A percentile compares a stretch with the other conserved stretches of the same genome.
Evolutionary conservation across 2,888 invertebrate genomes (phyloP).

Genomic region (Micoletzkya japonica): DNA sequence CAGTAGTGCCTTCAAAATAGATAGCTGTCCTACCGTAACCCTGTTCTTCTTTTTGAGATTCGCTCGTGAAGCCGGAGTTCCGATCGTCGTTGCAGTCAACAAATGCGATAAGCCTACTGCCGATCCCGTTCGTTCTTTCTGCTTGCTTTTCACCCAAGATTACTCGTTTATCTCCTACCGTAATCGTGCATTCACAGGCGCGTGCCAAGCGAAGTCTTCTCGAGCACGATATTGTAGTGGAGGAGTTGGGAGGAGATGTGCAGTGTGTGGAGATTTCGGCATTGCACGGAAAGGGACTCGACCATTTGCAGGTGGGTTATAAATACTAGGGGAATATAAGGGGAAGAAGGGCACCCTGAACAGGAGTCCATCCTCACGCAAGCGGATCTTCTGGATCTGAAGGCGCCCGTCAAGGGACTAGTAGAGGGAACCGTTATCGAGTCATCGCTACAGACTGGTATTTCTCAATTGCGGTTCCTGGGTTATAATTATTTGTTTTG

Average conservation of each 20-base stretch:
- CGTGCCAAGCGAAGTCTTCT: slow-evolving; percentile 77
- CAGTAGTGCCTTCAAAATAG: neutral
- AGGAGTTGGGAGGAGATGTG: slow-evolving; percentile 86
- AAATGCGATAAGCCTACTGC: slow-evolving; percentile 92
- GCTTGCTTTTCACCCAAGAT: neutral
- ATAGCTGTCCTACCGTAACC: neutral
- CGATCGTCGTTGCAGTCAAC: slow-evolving; percentile 93
- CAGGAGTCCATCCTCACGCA: slow-evolving; percentile 67
- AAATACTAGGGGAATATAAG: neutral
- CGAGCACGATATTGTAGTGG: slow-evolving; percentile 79
- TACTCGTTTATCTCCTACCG: neutral
- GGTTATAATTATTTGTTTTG: too few species aligned
- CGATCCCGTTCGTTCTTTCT: slow-evolving; percentile 74
- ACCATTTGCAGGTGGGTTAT: slow-evolving; percentile 46
- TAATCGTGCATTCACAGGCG: slow-evolving; percentile 69
- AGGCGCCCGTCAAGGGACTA: slow-evolving; percentile 79
- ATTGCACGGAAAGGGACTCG: slow-evolving; percentile 69
- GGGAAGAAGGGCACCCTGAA: too few species aligned
- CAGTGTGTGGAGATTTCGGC: slow-evolving; percentile 91
- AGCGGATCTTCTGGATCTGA: slow-evolving; percentile 81
- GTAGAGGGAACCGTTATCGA: slow-evolving; percentile 91
- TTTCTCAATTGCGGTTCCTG: slow-evolving; percentile 69
- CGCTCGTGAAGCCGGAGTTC: slow-evolving; percentile 77
- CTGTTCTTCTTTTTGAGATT: slow-evolving; percentile 37
- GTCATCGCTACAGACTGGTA: slow-evolving; percentile 74